Conservation (phyloP, 2,888 invertebrate genomes). For the Melinopterus prodromus region DNA sequence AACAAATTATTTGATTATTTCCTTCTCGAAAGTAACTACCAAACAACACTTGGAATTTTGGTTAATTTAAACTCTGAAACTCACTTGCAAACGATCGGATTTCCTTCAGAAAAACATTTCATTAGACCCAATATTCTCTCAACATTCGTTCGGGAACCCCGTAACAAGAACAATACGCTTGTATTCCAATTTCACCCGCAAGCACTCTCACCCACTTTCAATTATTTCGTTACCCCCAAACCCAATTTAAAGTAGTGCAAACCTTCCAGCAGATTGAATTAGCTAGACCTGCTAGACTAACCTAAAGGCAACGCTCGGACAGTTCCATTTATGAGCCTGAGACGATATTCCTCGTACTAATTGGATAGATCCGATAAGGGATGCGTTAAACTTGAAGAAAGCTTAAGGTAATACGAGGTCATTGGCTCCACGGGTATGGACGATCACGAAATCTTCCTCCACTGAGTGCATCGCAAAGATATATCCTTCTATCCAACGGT, state of each 20-base stretch:
- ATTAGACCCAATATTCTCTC: not conserved
- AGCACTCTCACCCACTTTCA: not conserved
- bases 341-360: not conserved
- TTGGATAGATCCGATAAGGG: slow-evolving; percentile 4
- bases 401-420: not conserved
- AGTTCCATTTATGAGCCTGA: not conserved
- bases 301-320: not conserved
- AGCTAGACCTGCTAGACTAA: not conserved
- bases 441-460: not conserved
- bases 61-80: not conserved
- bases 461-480: not conserved
- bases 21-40: too few relatives aligned
- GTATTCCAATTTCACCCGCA: not conserved
- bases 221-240: not conserved
- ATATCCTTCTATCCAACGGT: not conserved
- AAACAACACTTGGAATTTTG: too few relatives aligned
- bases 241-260: slow-evolving; percentile 4
- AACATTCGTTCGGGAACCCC: not conserved
- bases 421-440: not conserved
- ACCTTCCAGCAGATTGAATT: not conserved
- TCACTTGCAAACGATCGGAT: not conserved
- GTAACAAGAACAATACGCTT: not conserved
- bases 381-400: not conserved
- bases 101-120: not conserved
- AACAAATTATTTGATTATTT: too few relatives aligned